phyloP scores from a whole-genome alignment of 2,888 invertebrate genomes.

The Cybosia mesomella region DNA sequence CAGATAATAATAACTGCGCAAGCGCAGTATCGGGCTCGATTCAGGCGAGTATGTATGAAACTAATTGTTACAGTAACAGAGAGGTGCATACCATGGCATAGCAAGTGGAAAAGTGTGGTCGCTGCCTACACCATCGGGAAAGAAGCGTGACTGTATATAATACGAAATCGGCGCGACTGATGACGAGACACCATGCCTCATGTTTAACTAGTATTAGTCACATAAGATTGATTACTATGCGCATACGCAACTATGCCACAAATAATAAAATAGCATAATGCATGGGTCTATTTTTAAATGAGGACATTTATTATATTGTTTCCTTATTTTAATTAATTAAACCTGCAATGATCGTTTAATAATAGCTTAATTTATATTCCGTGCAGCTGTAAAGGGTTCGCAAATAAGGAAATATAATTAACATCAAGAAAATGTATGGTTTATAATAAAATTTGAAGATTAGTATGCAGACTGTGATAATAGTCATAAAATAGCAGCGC shows the following conservation, averaged over 20 bases:
- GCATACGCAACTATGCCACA: constrained; percentile 16
- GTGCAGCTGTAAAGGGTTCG: not conserved
- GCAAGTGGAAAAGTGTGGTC: not conserved
- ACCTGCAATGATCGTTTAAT: constrained; percentile 43
- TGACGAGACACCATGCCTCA: not conserved
- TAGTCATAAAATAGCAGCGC: not conserved
- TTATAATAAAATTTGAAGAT: not conserved
- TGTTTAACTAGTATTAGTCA: not conserved
- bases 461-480: not conserved
- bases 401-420: constrained; percentile 4
- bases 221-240: constrained; percentile 5
- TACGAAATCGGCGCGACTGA: not conserved
- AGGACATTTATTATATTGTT: constrained; percentile 39
- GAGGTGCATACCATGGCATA: no score
- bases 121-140: no score
- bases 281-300: constrained; percentile 44
- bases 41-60: no score
- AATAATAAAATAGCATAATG: constrained; percentile 41
- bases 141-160: not conserved
- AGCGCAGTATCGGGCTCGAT: no score
- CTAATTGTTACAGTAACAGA: no score
- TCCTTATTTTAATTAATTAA: constrained; percentile 45
- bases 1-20: no score
- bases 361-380: constrained; percentile 23
- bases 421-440: not conserved